Percentiles rank a stretch among this genome's conserved stretches.
Conservation (phyloP, 2,113 vertebrate species). For the Recurvirostra avosetta region DNA sequence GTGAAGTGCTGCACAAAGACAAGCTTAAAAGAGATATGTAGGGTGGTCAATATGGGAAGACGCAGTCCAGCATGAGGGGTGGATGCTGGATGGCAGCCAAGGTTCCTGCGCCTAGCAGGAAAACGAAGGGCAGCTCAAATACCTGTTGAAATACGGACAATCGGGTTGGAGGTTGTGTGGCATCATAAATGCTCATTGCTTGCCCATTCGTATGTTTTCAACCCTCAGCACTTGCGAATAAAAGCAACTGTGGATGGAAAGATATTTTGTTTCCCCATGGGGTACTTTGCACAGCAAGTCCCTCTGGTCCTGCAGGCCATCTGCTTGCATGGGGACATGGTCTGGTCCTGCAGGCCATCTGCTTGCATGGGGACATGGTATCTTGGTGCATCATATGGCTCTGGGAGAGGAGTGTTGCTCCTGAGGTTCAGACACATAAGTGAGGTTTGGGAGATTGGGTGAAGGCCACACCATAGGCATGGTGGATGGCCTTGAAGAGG, state of each 20-base stretch:
- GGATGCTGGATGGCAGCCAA: not conserved
- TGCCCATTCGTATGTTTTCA: not conserved
- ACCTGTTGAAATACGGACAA: not conserved
- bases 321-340: accelerated
- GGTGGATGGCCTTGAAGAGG: not conserved
- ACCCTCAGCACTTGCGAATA: not conserved
- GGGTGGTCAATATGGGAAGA: not conserved
- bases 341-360: not conserved
- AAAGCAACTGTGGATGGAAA: not conserved
- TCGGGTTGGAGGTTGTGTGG: not conserved
- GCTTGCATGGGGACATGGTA: accelerated
- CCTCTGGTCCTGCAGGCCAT: not conserved
- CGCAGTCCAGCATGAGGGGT: not conserved
- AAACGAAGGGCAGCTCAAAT: not conserved
- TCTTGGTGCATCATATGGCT: not conserved
- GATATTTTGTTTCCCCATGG: too few species aligned
- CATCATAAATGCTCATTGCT: not conserved
- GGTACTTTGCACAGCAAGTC: not conserved
- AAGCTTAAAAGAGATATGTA: not conserved
- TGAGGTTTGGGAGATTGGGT: not conserved
- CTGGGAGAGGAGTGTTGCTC: not conserved
- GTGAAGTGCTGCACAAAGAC: not conserved
- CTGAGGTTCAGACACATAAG: not conserved
- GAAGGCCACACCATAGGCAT: not conserved
- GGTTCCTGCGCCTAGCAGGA: not conserved